Evolutionary conservation across 2,888 invertebrate species (phyloP).

Genomic region (Drosophila affinis): DNA sequence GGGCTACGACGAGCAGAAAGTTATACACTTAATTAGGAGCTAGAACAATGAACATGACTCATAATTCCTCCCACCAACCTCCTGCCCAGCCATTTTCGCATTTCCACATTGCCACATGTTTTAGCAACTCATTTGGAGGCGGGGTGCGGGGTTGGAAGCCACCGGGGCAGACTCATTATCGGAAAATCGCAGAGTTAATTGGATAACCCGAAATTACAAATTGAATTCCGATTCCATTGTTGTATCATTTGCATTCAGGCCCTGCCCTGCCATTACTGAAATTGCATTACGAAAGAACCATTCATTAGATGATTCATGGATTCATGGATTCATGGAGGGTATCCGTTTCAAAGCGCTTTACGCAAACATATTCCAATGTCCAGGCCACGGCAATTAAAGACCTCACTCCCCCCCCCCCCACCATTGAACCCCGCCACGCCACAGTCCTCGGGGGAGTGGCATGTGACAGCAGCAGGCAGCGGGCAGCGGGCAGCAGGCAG

Average conservation of each 20-base stretch:
- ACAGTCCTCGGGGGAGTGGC: not conserved
- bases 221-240: slow-evolving; percentile 39
- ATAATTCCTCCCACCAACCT: not conserved
- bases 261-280: not conserved
- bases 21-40: not conserved
- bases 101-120: not conserved
- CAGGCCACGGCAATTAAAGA: slow-evolving; percentile 25
- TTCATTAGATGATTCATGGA: slow-evolving; percentile 43
- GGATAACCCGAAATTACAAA: slow-evolving; percentile 22
- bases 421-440: not conserved
- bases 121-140: not conserved
- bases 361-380: slow-evolving; percentile 33
- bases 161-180: slow-evolving; percentile 4
- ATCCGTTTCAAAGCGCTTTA: slow-evolving; percentile 25
- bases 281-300: slow-evolving; percentile 28
- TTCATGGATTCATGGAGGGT: not conserved
- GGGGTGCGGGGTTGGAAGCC: not conserved
- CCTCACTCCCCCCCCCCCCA: not conserved
- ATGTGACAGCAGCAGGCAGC: slow-evolving; percentile 19
- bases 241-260: slow-evolving; percentile 22
- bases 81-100: not conserved
- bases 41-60: not conserved
- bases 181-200: slow-evolving; percentile 34
- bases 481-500: too few relatives aligned
- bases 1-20: not conserved